A percentile compares a stretch with the other conserved stretches of the same genome.
Conservation (phyloP, 2,888 invertebrate genomes). For the Vanessa cardui region DNA sequence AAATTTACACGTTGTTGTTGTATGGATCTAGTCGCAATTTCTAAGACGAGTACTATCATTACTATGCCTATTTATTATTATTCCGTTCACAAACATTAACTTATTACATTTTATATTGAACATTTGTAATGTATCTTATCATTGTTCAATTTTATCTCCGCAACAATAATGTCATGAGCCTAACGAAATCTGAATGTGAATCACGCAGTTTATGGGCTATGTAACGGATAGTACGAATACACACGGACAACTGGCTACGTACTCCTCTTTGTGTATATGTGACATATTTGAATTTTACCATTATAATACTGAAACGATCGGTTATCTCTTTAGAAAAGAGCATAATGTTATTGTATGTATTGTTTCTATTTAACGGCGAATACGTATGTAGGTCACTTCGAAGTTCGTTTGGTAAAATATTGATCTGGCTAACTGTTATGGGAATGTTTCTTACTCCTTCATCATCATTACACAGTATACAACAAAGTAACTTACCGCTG, state of each 20-base stretch:
- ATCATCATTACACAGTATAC: no score
- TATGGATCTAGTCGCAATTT: no score
- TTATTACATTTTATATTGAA: no score
- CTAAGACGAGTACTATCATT: no score
- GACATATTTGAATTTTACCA: background rate
- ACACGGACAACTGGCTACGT: background rate
- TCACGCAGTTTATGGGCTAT: background rate
- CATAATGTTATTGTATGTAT: background rate
- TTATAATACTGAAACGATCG: conserved; percentile 13
- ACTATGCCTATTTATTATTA: no score
- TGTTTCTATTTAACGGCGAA: background rate
- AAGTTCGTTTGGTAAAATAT: conserved; percentile 1
- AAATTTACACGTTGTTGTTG: no score
- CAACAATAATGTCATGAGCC: no score
- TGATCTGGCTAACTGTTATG: background rate
- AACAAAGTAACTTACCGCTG: no score
- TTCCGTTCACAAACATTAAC: no score
- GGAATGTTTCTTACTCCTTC: background rate
- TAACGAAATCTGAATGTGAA: background rate
- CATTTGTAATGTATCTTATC: no score
- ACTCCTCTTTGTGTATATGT: background rate
- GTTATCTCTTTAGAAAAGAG: conserved; percentile 13
- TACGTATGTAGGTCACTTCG: background rate
- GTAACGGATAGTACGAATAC: background rate
- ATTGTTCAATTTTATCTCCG: no score